These are phyloP conservation scores for Drosophila maculinotata DNA, from an alignment of 2,888 invertebrate species.

Conservation along the genomic window DNA sequence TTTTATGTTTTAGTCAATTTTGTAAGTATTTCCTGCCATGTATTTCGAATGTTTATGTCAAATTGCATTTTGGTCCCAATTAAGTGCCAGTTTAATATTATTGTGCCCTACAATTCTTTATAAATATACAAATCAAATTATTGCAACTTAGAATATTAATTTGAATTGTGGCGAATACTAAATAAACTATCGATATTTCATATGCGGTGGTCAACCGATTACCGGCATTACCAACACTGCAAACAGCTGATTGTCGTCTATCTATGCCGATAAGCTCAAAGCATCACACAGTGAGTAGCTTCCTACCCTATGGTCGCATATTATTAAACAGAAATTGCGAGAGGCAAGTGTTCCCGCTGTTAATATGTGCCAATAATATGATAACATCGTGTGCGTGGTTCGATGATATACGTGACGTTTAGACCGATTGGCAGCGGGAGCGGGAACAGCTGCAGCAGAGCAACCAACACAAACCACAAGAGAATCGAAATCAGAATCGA, in stretches of 20 bases:
- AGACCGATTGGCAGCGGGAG: slow-evolving; percentile 36
- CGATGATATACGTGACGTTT: slow-evolving; percentile 24
- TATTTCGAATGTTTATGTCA: slow-evolving; percentile 9
- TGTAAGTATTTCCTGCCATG: slow-evolving; percentile 24
- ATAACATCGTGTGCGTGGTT: slow-evolving; percentile 31
- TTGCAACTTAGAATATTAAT: slow-evolving; percentile 80
- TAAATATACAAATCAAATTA: slow-evolving; percentile 88
- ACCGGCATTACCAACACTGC: slow-evolving; percentile 6
- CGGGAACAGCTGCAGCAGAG: slow-evolving; percentile 8
- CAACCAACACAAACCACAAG: slow-evolving; percentile 20
- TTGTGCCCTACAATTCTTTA: slow-evolving; percentile 1
- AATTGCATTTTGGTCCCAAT: slow-evolving; percentile 26
- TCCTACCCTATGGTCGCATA: slow-evolving; percentile 31
- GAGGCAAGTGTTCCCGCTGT: slow-evolving; percentile 42
- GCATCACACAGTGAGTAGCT: slow-evolving; percentile 24
- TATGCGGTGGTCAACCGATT: neutral
- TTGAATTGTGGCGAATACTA: neutral
- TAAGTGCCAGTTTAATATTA: slow-evolving; percentile 9
- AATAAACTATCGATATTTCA: slow-evolving; percentile 8
- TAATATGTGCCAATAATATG: slow-evolving; percentile 41
- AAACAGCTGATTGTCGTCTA: slow-evolving; percentile 31
- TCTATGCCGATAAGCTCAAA: slow-evolving; percentile 25
- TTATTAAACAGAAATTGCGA: slow-evolving; percentile 26
- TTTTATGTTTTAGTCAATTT: slow-evolving; percentile 40
- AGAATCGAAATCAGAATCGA: slow-evolving; percentile 33